Percentiles rank a stretch among this genome's conserved stretches.
Evolutionary conservation across 2,888 invertebrate species (phyloP).

Genomic region (Conistra vaccinii): DNA sequence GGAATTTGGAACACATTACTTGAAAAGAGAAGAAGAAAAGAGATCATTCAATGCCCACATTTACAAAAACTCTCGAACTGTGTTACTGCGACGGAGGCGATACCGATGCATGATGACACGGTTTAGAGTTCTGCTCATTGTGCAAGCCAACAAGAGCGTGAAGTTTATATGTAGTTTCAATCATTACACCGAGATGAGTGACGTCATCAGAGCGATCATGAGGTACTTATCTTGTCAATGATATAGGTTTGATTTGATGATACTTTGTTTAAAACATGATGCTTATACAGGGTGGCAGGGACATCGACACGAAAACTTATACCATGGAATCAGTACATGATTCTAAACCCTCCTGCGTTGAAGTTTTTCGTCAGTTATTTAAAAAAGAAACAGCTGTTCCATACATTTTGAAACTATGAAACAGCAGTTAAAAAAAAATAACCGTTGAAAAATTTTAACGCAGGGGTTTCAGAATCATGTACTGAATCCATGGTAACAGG

Average conservation of each 20-base stretch:
- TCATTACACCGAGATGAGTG: constrained; percentile 49
- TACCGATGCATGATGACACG: constrained; percentile 45
- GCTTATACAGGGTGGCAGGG: too few relatives aligned
- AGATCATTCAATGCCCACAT: background rate
- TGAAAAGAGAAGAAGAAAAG: background rate
- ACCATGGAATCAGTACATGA: too few relatives aligned
- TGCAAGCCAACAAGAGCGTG: constrained; percentile 59
- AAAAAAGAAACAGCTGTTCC: too few relatives aligned
- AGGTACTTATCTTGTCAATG: constrained; percentile 16
- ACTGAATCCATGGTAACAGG: too few relatives aligned
- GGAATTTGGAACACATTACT: background rate
- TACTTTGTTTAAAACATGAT: background rate
- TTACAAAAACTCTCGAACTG: background rate
- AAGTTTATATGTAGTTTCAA: constrained; percentile 61
- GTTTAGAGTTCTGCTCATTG: constrained; percentile 60
- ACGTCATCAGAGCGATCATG: constrained; percentile 33
- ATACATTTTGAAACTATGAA: too few relatives aligned
- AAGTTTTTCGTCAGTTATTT: too few relatives aligned
- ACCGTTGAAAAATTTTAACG: too few relatives aligned
- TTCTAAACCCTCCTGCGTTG: too few relatives aligned
- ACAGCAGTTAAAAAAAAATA: too few relatives aligned
- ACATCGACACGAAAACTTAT: too few relatives aligned
- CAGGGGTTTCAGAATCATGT: too few relatives aligned
- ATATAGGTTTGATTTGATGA: background rate
- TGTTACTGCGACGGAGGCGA: constrained; percentile 19